phyloP scores from a whole-genome alignment of 2,888 invertebrate genomes.

The Hanleya hanleyi region DNA sequence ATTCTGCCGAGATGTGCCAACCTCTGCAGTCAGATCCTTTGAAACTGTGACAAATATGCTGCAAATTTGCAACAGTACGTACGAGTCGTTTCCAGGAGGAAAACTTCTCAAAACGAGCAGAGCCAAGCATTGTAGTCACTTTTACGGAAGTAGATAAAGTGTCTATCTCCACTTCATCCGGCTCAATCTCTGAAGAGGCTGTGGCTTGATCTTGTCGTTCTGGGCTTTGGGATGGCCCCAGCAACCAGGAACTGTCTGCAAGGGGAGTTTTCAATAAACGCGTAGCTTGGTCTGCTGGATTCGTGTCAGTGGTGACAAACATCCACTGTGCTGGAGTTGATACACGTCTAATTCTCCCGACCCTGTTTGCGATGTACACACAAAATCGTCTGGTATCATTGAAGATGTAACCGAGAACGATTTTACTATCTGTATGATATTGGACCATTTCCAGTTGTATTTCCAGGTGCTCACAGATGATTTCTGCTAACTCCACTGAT shows the following conservation, averaged over 20 bases:
- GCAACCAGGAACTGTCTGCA: not conserved
- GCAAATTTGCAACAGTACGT: not conserved
- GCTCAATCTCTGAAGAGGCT: not conserved
- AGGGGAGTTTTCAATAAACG: not conserved
- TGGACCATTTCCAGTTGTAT: not conserved
- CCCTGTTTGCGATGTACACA: slow-evolving; percentile 24
- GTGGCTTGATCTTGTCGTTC: no score
- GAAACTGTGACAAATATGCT: not conserved
- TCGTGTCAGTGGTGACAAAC: not conserved
- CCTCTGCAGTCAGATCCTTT: not conserved
- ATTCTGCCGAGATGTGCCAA: not conserved
- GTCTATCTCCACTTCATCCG: not conserved
- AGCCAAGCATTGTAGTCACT: not conserved
- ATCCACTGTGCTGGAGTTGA: slow-evolving; percentile 12
- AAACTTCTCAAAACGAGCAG: not conserved
- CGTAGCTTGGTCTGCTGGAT: slow-evolving; percentile 13
- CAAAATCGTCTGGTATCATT: slow-evolving; percentile 21
- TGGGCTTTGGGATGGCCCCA: not conserved
- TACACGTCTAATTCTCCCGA: slow-evolving; percentile 14
- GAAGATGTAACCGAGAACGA: slow-evolving; percentile 4
- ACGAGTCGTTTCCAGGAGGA: not conserved
- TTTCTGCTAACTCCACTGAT: slow-evolving; percentile 7
- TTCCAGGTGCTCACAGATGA: not conserved
- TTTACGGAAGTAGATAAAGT: not conserved
- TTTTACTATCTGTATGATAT: slow-evolving; percentile 7